Evolutionary conservation across 1,140 invertebrate genomes (phyloP).

Genomic region (Pseudomyrmex pallidus): DNA sequence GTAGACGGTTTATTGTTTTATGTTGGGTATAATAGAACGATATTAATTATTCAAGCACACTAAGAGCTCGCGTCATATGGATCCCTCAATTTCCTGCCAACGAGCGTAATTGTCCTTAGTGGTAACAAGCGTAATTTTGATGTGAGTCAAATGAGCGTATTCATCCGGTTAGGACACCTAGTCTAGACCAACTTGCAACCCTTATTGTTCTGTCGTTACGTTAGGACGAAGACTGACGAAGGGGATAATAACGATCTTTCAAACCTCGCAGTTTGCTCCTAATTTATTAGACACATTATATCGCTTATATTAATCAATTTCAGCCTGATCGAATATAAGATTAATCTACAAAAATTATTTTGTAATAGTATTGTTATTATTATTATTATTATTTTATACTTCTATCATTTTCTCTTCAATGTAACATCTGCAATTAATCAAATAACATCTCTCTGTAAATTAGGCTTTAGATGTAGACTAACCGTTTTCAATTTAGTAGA

Average conservation of each 20-base stretch:
- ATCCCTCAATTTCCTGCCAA: constrained; percentile 39
- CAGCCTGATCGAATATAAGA: too few species aligned
- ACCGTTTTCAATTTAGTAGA: neutral
- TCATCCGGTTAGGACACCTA: constrained; percentile 26
- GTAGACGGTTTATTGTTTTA: neutral
- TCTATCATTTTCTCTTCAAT: neutral
- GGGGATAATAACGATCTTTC: constrained; percentile 22
- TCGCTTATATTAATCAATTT: constrained; percentile 15
- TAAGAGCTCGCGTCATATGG: neutral
- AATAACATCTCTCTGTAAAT: neutral
- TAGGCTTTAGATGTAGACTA: neutral
- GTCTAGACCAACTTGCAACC: constrained; percentile 31
- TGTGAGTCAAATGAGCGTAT: constrained; percentile 49
- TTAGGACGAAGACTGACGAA: constrained; percentile 10
- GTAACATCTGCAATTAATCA: neutral
- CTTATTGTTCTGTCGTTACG: constrained; percentile 35
- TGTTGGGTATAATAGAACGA: neutral
- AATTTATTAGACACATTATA: constrained; percentile 19
- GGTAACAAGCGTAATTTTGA: constrained; percentile 50
- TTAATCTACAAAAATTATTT: constrained; percentile 5
- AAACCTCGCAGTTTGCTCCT: constrained; percentile 6
- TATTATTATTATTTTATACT: neutral
- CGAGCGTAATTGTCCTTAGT: constrained; percentile 27
- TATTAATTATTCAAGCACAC: constrained; percentile 12
- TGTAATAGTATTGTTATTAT: neutral